phyloP scores from a whole-genome alignment of 2,888 invertebrate genomes.

The Nomada goodeniana region DNA sequence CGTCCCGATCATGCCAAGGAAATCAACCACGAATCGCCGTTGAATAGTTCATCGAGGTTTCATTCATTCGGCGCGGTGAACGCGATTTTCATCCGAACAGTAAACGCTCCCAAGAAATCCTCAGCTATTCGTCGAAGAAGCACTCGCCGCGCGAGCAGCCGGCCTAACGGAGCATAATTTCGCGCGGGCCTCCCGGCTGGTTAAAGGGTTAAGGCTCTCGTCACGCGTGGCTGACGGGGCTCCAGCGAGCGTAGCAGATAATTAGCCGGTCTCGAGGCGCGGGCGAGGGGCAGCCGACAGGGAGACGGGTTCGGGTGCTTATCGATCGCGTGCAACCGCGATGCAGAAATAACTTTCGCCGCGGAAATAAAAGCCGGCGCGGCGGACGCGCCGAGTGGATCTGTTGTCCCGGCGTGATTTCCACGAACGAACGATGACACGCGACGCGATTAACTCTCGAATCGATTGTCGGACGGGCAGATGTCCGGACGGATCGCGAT shows the following conservation, averaged over 20 bases:
- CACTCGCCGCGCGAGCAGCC: constrained; percentile 1
- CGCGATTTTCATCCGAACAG: not conserved
- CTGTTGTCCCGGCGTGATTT: not conserved
- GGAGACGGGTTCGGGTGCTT: constrained; percentile 14
- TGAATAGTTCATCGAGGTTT: no score
- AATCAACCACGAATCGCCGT: no score
- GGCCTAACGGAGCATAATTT: constrained; percentile 24
- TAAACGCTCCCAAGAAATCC: constrained; percentile 5
- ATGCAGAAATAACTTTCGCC: constrained; percentile 24
- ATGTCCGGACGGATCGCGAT: not conserved
- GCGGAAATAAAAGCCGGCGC: not conserved
- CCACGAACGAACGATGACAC: constrained; percentile 12
- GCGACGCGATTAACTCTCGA: not conserved
- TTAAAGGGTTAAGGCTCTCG: constrained; percentile 35
- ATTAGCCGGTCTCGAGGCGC: constrained; percentile 32
- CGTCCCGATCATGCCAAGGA: no score
- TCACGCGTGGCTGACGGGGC: constrained; percentile 32
- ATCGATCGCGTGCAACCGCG: constrained; percentile 16
- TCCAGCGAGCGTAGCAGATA: constrained; percentile 28
- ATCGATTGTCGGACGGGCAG: not conserved
- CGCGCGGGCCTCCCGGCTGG: constrained; percentile 10
- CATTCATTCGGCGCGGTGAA: not conserved
- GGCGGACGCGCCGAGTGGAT: not conserved
- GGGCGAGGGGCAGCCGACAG: constrained; percentile 1
- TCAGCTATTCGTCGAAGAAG: not conserved